Evolutionary conservation across 2,113 vertebrate genomes (phyloP).

Genomic region (Brachyistius frenatus): DNA sequence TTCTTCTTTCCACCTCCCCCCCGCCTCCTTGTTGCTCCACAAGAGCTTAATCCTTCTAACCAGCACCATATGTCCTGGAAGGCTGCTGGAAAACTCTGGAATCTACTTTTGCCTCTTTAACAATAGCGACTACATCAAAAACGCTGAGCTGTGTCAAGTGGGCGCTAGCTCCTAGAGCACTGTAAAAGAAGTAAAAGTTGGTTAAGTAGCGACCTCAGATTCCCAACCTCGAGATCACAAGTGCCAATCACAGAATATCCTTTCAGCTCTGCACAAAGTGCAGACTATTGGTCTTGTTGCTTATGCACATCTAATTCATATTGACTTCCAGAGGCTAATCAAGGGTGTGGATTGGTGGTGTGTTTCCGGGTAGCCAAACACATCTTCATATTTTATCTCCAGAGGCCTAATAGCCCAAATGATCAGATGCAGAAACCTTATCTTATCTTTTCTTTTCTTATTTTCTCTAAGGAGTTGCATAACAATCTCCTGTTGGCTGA

Average conservation of each 20-base stretch:
- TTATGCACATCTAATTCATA: conserved; percentile 42
- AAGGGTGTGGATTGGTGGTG: conserved; percentile 22
- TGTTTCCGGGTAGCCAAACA: conserved; percentile 16
- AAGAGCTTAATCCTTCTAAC: conserved; percentile 80
- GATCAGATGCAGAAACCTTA: conserved; percentile 34
- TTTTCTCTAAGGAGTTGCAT: not conserved
- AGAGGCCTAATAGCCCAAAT: conserved; percentile 35
- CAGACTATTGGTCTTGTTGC: conserved; percentile 31
- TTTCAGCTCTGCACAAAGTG: conserved; percentile 33
- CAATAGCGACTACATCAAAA: conserved; percentile 78
- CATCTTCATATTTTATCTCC: conserved; percentile 34
- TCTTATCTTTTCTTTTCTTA: conserved; percentile 15
- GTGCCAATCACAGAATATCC: conserved; percentile 15
- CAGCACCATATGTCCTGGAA: conserved; percentile 82
- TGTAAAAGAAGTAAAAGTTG: conserved; percentile 31
- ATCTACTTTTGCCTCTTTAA: conserved; percentile 76
- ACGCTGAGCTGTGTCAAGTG: conserved; percentile 64
- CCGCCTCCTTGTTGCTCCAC: conserved; percentile 61
- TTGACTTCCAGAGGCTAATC: conserved; percentile 30
- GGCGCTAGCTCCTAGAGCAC: conserved; percentile 41
- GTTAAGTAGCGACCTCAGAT: conserved; percentile 29
- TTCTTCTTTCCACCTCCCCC: conserved; percentile 43
- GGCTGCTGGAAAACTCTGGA: conserved; percentile 78
- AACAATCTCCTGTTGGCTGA: conserved; percentile 20
- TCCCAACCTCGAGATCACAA: conserved; percentile 25